Percentiles rank a stretch among this genome's conserved stretches.
phyloP scores from a whole-genome alignment of 2,797 vertebrate species.

The Spea hammondii region DNA sequence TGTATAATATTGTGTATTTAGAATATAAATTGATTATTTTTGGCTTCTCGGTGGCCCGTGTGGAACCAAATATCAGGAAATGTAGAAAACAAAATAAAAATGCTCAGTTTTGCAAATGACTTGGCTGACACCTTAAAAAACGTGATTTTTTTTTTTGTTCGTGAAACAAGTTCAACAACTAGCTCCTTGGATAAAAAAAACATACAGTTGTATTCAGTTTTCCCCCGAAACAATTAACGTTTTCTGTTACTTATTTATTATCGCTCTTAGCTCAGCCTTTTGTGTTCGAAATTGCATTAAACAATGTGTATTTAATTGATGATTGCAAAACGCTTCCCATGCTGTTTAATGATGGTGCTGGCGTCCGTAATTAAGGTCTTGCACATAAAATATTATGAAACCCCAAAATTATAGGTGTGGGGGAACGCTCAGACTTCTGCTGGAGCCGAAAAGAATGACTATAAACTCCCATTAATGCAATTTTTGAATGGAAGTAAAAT shows the following conservation, averaged over 20 bases:
- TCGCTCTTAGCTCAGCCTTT: slow-evolving; percentile 7
- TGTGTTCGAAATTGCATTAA: slow-evolving; percentile 32
- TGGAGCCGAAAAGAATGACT: slow-evolving; percentile 26
- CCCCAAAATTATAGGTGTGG: slow-evolving; percentile 47
- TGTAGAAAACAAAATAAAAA: too few species aligned
- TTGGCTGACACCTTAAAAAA: too few species aligned
- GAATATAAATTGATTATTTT: too few species aligned
- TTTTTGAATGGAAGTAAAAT: slow-evolving; percentile 37
- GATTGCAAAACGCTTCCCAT: slow-evolving; percentile 42
- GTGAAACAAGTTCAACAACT: not conserved
- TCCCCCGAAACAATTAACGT: slow-evolving; percentile 9
- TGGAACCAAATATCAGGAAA: too few species aligned
- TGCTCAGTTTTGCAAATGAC: too few species aligned
- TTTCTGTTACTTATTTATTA: slow-evolving; percentile 22
- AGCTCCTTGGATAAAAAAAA: not conserved
- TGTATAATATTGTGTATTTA: too few species aligned
- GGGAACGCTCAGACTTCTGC: slow-evolving; percentile 34
- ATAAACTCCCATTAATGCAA: slow-evolving; percentile 40
- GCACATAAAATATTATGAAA: slow-evolving; percentile 52
- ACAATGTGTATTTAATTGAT: slow-evolving; percentile 45
- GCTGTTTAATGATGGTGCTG: slow-evolving; percentile 44
- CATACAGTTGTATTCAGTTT: not conserved
- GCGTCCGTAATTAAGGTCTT: slow-evolving; percentile 50
- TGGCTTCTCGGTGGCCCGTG: too few species aligned
- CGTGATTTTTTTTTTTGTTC: not conserved